phyloP scores from a whole-genome alignment of 2,113 vertebrate genomes.

The Megaceryle torquata region DNA sequence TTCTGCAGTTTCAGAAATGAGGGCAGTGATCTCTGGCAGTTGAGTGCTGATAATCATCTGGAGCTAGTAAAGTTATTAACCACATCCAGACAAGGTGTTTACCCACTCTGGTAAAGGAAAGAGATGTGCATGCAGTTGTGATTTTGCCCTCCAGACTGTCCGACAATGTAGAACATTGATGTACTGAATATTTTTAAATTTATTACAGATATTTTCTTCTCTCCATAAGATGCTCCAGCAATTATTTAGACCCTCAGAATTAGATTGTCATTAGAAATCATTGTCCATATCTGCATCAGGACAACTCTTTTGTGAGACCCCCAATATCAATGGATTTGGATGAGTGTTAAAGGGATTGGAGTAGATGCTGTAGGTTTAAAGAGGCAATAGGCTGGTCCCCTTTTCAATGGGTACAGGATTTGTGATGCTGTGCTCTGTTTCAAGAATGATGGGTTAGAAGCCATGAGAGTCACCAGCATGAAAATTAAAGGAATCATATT shows the following conservation, averaged over 20 bases:
- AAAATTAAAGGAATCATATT: neutral
- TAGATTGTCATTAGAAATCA: neutral
- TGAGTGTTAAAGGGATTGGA: neutral
- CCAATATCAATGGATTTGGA: neutral
- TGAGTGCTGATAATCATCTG: neutral
- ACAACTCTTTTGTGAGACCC: neutral
- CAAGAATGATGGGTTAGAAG: neutral
- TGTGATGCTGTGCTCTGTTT: neutral
- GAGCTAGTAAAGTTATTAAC: neutral
- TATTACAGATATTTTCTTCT: neutral
- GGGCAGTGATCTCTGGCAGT: neutral
- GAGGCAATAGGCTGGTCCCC: neutral
- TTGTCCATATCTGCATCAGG: neutral
- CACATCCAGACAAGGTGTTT: neutral
- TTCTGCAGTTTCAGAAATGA: neutral
- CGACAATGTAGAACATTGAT: fast-evolving
- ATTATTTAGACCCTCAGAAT: neutral
- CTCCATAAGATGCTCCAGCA: neutral
- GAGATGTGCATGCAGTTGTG: neutral
- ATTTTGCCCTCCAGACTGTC: neutral
- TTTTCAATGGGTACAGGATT: neutral
- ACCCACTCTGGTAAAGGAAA: neutral
- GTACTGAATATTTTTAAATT: neutral
- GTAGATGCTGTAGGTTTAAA: neutral
- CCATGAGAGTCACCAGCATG: neutral